These are phyloP conservation scores for Synergus itoensis DNA, from an alignment of 2,888 invertebrate species.

Conservation along the genomic window DNA sequence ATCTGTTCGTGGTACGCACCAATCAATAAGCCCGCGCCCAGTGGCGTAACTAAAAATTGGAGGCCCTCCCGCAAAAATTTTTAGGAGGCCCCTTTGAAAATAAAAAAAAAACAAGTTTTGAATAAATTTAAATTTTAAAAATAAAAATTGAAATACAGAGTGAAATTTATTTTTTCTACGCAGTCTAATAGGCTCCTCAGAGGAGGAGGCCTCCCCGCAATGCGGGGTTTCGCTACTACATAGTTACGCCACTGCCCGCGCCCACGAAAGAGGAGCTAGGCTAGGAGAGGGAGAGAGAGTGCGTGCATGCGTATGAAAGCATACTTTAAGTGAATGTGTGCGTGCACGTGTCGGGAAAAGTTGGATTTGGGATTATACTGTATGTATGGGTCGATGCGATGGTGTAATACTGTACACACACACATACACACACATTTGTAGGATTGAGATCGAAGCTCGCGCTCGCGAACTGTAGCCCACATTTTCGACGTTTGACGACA, in stretches of 20 bases:
- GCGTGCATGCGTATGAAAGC: constrained; percentile 20
- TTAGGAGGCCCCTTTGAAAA: no score
- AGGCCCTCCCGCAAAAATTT: no score
- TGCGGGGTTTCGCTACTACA: no score
- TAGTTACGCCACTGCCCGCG: no score
- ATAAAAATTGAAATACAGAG: no score
- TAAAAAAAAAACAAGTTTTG: no score
- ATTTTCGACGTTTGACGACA: constrained; percentile 38
- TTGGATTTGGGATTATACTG: neutral
- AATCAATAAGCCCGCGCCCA: constrained; percentile 54
- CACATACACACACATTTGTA: constrained; percentile 37
- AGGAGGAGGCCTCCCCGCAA: no score
- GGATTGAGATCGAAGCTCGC: constrained; percentile 4
- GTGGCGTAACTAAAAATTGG: no score
- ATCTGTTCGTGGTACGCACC: constrained; percentile 57
- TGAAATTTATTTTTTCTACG: no score
- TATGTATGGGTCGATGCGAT: neutral
- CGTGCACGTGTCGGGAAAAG: constrained; percentile 44
- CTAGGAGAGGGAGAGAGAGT: constrained; percentile 47
- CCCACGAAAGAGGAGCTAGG: neutral
- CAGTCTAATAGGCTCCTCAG: no score
- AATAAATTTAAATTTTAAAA: no score
- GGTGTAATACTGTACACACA: no score
- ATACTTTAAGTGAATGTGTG: constrained; percentile 33
- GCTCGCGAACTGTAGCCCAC: constrained; percentile 29